Conservation (phyloP, 2,113 vertebrate genomes). For the Heterotilapia buettikoferi region DNA sequence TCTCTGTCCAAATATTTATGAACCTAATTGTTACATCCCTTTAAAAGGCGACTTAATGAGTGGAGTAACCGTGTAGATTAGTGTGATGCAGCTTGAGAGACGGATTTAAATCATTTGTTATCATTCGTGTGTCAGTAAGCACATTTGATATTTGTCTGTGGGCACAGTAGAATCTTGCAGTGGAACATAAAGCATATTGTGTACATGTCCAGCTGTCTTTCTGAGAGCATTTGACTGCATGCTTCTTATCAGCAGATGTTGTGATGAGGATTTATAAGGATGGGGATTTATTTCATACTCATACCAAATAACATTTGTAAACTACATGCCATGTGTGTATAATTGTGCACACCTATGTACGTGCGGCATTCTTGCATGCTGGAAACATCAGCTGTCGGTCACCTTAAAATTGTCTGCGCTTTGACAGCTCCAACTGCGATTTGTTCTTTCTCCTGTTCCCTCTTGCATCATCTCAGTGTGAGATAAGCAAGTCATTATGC, state of each 20-base stretch:
- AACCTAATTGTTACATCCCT: background rate
- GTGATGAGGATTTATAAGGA: background rate
- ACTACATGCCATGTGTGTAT: background rate
- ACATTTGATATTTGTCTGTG: background rate
- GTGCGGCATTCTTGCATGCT: background rate
- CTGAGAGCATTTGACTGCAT: background rate
- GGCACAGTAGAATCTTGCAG: background rate
- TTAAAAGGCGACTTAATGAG: background rate
- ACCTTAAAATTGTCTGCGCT: slow-evolving; percentile 1
- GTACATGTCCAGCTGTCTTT: background rate
- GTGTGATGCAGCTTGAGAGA: background rate
- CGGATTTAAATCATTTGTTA: background rate
- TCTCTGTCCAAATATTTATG: too few relatives aligned
- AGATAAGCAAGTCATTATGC: slow-evolving; percentile 26
- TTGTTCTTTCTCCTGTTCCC: background rate
- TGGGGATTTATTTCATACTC: background rate
- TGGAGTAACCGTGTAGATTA: background rate
- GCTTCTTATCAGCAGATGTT: background rate
- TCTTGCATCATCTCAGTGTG: background rate
- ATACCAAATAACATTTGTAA: background rate
- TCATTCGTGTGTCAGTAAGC: background rate
- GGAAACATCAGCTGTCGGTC: background rate
- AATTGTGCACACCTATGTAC: background rate
- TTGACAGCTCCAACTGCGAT: slow-evolving; percentile 3
- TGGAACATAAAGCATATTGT: background rate